Evolutionary conservation across 2,797 vertebrate species (phyloP), one percentile per base, ranked within the genome.

Genomic region (Smutsia gigantea): DNA sequence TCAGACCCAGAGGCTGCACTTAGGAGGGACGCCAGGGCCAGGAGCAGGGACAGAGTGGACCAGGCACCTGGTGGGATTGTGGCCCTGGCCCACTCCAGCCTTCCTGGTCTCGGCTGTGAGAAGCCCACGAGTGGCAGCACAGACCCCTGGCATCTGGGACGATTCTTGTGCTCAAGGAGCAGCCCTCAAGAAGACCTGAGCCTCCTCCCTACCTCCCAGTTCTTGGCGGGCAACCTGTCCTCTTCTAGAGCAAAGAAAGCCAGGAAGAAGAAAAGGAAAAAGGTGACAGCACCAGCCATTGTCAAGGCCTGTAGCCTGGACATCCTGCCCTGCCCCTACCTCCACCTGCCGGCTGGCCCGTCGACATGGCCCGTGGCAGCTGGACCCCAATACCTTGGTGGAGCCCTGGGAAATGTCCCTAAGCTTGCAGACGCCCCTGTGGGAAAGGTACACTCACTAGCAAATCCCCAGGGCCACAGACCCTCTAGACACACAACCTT

Each of bases 181-280:
- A 83, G 79, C 10, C 27, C n/a, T 63, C 14, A 31, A 19, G 86
- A 79, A 59, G 63, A 19, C 69, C 59, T 2, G 0, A 7, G 64
- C 77, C 10, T 66, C 21, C 55, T n/a, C 18, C 61, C 13, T 61
- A n/a, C 29, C 39, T 51, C 59, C 59, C 37, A 46, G 21, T 83
- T 51, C 63, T 69, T 89, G 57, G 57, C 66, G 25, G 74, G 53
- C 49, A 34, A 63, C 25, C 15, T 29, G n/a, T 42, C 51, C 74
- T 64, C 64, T 66, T 88, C 83, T 71, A 78, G 87, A 90, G 92
- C 46, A 96, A 71, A 95, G 49, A 95, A 46, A 95, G 42, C 61
- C 34, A 83, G 74, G 92, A 97, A 72, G 90, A 95, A 93, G 92
- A 75, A 51, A 96, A 97, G 75, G 74, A 89, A 42, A 86, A 81